Conservation (phyloP, 2,888 invertebrate genomes). For the Halocaridina rubra region DNA sequence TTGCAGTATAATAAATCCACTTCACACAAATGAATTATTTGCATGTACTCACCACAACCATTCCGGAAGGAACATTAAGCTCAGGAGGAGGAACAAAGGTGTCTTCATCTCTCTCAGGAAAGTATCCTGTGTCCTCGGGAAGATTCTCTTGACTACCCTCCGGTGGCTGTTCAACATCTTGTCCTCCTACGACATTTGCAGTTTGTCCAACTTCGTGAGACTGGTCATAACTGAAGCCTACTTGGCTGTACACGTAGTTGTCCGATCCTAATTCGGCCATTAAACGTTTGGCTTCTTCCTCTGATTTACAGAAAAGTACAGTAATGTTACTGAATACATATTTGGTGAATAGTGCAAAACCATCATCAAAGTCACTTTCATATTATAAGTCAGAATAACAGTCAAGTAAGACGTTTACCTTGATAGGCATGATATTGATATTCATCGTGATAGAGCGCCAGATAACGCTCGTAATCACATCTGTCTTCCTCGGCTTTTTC, state of each 20-base stretch:
- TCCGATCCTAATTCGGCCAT: constrained; percentile 72
- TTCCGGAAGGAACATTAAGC: constrained; percentile 81
- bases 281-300: constrained; percentile 90
- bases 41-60: constrained; percentile 71
- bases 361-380: not conserved
- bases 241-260: constrained; percentile 68
- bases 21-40: too few species aligned
- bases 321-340: not conserved
- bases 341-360: not conserved
- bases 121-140: constrained; percentile 70
- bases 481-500: constrained; percentile 87
- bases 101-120: constrained; percentile 70
- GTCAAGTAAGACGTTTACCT: constrained; percentile 73
- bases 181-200: not conserved
- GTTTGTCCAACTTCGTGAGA: not conserved
- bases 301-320: constrained; percentile 71
- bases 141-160: not conserved
- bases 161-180: not conserved
- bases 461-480: constrained; percentile 95
- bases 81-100: constrained; percentile 80
- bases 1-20: too few species aligned
- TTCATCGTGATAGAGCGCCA: constrained; percentile 87
- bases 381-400: not conserved
- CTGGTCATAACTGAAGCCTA: constrained; percentile 69
- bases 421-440: constrained; percentile 90